These are phyloP conservation scores for Meandrina meandrites DNA, from an alignment of 92 coral and sea anemone genomes.

Conservation along the genomic window DNA sequence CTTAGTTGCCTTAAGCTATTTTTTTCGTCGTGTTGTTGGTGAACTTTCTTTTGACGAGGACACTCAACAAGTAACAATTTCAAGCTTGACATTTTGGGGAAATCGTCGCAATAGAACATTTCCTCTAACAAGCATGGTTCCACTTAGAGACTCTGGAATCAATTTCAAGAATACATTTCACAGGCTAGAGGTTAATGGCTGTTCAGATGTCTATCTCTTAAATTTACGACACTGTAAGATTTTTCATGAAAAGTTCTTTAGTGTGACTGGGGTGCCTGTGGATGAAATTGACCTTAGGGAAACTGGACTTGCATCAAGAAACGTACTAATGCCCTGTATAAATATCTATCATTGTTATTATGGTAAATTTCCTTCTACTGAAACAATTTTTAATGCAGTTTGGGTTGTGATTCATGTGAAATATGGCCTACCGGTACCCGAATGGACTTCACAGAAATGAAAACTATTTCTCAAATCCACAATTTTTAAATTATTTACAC, in stretches of 20 bases:
- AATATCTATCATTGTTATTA: too few species aligned
- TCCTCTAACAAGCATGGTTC: constrained; percentile 47
- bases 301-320: not conserved
- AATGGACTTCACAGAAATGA: too few species aligned
- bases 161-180: constrained; percentile 70
- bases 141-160: constrained; percentile 73
- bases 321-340: too few species aligned
- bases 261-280: constrained; percentile 53
- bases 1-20: constrained; percentile 74
- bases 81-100: constrained; percentile 87
- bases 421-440: too few species aligned
- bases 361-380: too few species aligned
- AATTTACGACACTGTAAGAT: constrained; percentile 76
- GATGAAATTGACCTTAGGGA: not conserved
- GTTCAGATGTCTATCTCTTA: constrained; percentile 55
- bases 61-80: constrained; percentile 56
- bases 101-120: constrained; percentile 66
- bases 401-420: too few species aligned
- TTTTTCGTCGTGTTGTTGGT: constrained; percentile 83
- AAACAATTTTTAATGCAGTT: too few species aligned
- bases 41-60: constrained; percentile 55
- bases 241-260: constrained; percentile 43
- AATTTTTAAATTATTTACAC: too few species aligned
- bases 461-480: too few species aligned
- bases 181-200: constrained; percentile 59